A percentile compares a stretch with the other conserved stretches of the same genome.
Conservation (phyloP, 2,888 invertebrate genomes). For the Arctia plantaginis region DNA sequence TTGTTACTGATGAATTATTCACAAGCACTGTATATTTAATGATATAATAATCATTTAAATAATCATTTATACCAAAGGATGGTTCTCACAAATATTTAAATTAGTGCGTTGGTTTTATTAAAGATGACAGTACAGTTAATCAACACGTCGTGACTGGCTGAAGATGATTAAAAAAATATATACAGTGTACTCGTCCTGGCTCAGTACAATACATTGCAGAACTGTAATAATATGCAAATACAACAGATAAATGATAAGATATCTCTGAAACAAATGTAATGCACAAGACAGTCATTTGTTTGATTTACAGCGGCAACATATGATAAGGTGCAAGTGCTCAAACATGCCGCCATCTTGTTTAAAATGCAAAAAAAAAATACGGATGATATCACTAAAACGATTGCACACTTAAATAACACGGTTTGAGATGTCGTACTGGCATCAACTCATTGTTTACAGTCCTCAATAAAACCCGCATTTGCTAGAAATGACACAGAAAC, state of each 20-base stretch:
- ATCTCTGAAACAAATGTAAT: conserved; percentile 59
- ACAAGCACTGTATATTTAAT: conserved; percentile 3
- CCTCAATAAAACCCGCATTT: conserved; percentile 40
- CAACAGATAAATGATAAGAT: conserved; percentile 55
- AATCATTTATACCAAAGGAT: background rate
- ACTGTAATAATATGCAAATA: conserved; percentile 42
- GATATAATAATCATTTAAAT: background rate
- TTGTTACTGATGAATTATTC: conserved; percentile 10
- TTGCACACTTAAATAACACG: conserved; percentile 41
- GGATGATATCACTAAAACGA: conserved; percentile 41
- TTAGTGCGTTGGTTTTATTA: background rate
- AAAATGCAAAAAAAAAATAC: conserved; percentile 30
- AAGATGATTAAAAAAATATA: background rate
- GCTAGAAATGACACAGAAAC: conserved; percentile 43
- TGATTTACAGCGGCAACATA: conserved; percentile 43
- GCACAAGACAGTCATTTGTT: conserved; percentile 39
- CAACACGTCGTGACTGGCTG: background rate
- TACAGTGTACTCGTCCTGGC: background rate
- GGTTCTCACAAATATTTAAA: background rate
- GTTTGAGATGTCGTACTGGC: conserved; percentile 31
- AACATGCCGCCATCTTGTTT: conserved; percentile 15
- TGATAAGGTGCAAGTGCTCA: conserved; percentile 32
- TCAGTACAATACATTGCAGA: conserved; percentile 29
- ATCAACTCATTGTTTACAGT: conserved; percentile 45
- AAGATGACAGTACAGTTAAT: background rate